A percentile compares a stretch with the other conserved stretches of the same genome.
phyloP scores from a whole-genome alignment of 1,140 invertebrate species.

The Megathymus violae region DNA sequence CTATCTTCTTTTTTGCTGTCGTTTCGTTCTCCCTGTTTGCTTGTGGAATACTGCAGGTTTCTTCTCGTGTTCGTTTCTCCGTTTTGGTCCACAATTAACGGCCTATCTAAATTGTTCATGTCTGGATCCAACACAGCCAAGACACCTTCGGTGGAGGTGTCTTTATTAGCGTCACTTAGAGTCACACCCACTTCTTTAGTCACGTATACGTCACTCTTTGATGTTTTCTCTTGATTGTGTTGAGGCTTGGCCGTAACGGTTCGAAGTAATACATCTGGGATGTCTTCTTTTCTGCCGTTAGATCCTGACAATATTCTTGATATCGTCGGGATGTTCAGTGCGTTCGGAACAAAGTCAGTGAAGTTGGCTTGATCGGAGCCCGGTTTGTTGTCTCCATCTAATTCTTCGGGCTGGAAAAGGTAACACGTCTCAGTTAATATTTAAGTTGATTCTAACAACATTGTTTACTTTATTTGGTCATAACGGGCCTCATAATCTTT shows the following conservation, averaged over 20 bases:
- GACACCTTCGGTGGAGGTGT: slow-evolving; percentile 77
- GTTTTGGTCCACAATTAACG: slow-evolving; percentile 77
- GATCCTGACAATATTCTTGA: slow-evolving; percentile 91
- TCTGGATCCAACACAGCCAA: slow-evolving; percentile 80
- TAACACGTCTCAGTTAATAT: slow-evolving; percentile 11
- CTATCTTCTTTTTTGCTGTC: slow-evolving; percentile 64
- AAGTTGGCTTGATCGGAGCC: slow-evolving; percentile 82
- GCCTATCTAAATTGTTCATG: slow-evolving; percentile 83
- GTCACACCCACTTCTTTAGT: slow-evolving; percentile 76
- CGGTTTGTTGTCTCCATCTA: slow-evolving; percentile 72
- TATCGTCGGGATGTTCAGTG: slow-evolving; percentile 88
- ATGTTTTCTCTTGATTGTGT: slow-evolving; percentile 71
- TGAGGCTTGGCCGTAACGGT: slow-evolving; percentile 87
- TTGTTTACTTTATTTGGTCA: too few relatives aligned
- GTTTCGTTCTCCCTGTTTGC: slow-evolving; percentile 65
- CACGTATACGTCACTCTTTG: slow-evolving; percentile 69
- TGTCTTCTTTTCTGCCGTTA: slow-evolving; percentile 91
- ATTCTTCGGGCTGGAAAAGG: slow-evolving; percentile 79
- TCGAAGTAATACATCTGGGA: slow-evolving; percentile 88
- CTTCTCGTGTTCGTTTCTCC: slow-evolving; percentile 81
- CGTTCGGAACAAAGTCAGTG: slow-evolving; percentile 86
- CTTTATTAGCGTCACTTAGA: slow-evolving; percentile 68
- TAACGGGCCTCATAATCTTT: too few relatives aligned
- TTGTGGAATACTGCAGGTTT: slow-evolving; percentile 80
- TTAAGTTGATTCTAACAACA: too few relatives aligned